Conservation (phyloP, 2,113 vertebrate species). For the Mus musculus region DNA sequence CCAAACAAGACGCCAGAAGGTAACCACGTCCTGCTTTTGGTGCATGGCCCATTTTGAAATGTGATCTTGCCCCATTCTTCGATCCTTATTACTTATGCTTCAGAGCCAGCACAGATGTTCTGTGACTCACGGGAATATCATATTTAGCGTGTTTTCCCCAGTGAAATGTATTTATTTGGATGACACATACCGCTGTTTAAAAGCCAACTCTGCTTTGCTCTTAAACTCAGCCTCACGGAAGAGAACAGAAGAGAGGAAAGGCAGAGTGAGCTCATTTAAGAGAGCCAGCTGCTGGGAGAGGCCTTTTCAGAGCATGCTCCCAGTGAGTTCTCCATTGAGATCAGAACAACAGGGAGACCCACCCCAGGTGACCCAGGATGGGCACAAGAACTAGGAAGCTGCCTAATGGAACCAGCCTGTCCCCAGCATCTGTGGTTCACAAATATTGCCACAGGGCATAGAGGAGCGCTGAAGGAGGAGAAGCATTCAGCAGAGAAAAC, state of each 20-base stretch:
- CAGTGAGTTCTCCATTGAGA: slow-evolving; percentile 51
- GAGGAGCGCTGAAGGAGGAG: neutral
- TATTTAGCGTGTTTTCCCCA: slow-evolving; percentile 76
- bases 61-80: slow-evolving; percentile 63
- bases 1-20: slow-evolving; percentile 74
- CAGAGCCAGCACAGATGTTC: slow-evolving; percentile 82
- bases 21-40: slow-evolving; percentile 72
- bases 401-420: neutral
- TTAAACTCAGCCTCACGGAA: slow-evolving; percentile 75
- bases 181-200: slow-evolving; percentile 71
- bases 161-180: slow-evolving; percentile 80
- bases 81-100: slow-evolving; percentile 68
- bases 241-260: slow-evolving; percentile 4
- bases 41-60: slow-evolving; percentile 75
- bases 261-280: slow-evolving; percentile 73
- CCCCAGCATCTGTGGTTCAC: neutral
- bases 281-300: slow-evolving; percentile 67
- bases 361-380: neutral
- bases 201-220: slow-evolving; percentile 76
- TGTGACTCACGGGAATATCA: slow-evolving; percentile 78
- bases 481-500: slow-evolving; percentile 44
- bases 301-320: neutral
- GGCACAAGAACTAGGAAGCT: neutral
- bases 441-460: neutral
- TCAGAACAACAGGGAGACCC: slow-evolving; percentile 29